Conservation (phyloP, 2,113 vertebrate species). For the Formicarius rufipectus region DNA sequence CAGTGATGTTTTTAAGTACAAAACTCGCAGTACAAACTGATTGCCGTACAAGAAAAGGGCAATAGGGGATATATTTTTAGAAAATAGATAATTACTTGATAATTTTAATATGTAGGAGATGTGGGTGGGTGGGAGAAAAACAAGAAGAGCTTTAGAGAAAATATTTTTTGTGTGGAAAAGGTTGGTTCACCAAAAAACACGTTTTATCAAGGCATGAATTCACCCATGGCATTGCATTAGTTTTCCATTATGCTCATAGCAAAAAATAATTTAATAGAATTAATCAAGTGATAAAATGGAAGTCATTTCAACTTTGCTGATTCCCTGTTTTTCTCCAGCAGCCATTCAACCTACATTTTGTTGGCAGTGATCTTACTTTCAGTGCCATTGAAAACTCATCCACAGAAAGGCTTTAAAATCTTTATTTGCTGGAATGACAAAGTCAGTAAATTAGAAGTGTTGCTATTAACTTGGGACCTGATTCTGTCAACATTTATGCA, state of each 20-base stretch:
- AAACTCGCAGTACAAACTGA: background rate
- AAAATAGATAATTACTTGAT: background rate
- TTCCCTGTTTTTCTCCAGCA: background rate
- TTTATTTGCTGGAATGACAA: background rate
- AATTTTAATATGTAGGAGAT: background rate
- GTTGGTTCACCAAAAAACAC: background rate
- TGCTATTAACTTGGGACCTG: background rate
- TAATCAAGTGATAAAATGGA: background rate
- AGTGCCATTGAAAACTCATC: background rate
- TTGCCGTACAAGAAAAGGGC: background rate
- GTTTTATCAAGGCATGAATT: background rate
- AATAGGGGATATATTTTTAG: background rate
- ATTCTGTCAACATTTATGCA: conserved; percentile 22
- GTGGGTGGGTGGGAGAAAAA: background rate
- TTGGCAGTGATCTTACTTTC: background rate
- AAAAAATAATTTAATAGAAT: background rate
- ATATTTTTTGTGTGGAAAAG: background rate
- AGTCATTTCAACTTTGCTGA: background rate
- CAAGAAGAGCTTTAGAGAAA: background rate
- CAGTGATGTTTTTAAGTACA: background rate
- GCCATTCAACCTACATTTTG: background rate
- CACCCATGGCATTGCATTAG: background rate
- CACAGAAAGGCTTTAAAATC: background rate
- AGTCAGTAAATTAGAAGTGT: background rate
- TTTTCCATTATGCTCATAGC: background rate